A percentile compares a stretch with the other conserved stretches of the same genome.
These are phyloP conservation scores for Limanda limanda DNA, from an alignment of 2,113 vertebrate genomes.

Conservation along the genomic window DNA sequence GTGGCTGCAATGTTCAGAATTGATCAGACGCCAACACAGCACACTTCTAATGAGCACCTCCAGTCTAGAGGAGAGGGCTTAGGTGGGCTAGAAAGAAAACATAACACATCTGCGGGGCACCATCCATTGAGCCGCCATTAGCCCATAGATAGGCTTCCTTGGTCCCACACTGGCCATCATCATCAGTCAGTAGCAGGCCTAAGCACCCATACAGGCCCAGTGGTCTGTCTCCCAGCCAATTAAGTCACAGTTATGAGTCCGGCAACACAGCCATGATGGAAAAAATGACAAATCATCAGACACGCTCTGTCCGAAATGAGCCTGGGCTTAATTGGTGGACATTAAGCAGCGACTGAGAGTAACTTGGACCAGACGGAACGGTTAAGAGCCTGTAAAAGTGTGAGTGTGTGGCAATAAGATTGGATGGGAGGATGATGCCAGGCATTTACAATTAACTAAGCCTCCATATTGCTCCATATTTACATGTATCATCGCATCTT, in stretches of 20 bases:
- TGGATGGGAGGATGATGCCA: conserved; percentile 36
- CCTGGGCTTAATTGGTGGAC: conserved; percentile 67
- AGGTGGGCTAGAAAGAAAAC: conserved; percentile 53
- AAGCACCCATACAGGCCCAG: conserved; percentile 68
- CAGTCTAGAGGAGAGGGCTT: conserved; percentile 48
- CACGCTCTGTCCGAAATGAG: conserved; percentile 68
- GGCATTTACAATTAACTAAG: conserved; percentile 45
- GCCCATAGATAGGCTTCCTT: conserved; percentile 59
- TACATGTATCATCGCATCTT: background rate
- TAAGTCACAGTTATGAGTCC: conserved; percentile 72
- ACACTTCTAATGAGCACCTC: conserved; percentile 53
- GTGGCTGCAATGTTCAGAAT: conserved; percentile 24
- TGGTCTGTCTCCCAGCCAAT: conserved; percentile 72
- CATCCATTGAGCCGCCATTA: conserved; percentile 73
- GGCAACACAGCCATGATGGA: conserved; percentile 69
- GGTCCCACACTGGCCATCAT: conserved; percentile 71
- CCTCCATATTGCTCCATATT: conserved; percentile 40
- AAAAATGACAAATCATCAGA: conserved; percentile 74
- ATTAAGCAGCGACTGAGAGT: conserved; percentile 57
- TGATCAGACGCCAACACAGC: conserved; percentile 33
- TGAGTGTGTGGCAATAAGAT: conserved; percentile 51
- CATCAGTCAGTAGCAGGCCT: conserved; percentile 68
- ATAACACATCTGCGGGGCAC: conserved; percentile 64
- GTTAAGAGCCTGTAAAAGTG: conserved; percentile 57
- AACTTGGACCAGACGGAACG: conserved; percentile 51